These are phyloP conservation scores for Sinonovacula constricta DNA, from an alignment of 1,140 invertebrate species.

Conservation along the genomic window DNA sequence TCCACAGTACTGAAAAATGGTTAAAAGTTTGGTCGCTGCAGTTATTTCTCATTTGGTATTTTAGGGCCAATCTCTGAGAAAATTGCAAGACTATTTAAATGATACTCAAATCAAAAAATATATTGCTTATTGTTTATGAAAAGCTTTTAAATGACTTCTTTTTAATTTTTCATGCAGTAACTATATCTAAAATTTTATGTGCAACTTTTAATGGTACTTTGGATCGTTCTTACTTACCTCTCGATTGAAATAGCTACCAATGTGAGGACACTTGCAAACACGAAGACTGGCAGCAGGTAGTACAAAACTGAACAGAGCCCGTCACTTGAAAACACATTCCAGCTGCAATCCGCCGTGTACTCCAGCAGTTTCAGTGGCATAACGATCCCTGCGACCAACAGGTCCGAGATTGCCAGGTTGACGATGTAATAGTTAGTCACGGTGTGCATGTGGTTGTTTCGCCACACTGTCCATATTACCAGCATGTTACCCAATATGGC, in stretches of 20 bases:
- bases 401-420: slow-evolving; percentile 79
- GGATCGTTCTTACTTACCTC: too few species aligned
- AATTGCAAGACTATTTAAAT: too few species aligned
- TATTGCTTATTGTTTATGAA: too few species aligned
- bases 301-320: slow-evolving; percentile 76
- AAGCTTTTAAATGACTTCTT: too few species aligned
- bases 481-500: slow-evolving; percentile 75
- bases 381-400: slow-evolving; percentile 79
- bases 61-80: too few species aligned
- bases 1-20: too few species aligned
- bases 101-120: too few species aligned
- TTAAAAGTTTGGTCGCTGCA: too few species aligned
- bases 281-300: slow-evolving; percentile 79
- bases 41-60: too few species aligned
- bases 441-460: slow-evolving; percentile 80
- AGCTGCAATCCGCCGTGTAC: slow-evolving; percentile 77
- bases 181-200: too few species aligned
- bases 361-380: slow-evolving; percentile 80
- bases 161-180: too few species aligned
- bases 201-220: too few species aligned
- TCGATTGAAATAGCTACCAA: slow-evolving; percentile 80
- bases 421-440: slow-evolving; percentile 81
- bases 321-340: slow-evolving; percentile 76
- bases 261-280: slow-evolving; percentile 79
- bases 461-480: slow-evolving; percentile 74